Percentiles rank a stretch among this genome's conserved stretches.
phyloP scores from a whole-genome alignment of 2,797 vertebrate species.

The Toxotes lorentzi region DNA sequence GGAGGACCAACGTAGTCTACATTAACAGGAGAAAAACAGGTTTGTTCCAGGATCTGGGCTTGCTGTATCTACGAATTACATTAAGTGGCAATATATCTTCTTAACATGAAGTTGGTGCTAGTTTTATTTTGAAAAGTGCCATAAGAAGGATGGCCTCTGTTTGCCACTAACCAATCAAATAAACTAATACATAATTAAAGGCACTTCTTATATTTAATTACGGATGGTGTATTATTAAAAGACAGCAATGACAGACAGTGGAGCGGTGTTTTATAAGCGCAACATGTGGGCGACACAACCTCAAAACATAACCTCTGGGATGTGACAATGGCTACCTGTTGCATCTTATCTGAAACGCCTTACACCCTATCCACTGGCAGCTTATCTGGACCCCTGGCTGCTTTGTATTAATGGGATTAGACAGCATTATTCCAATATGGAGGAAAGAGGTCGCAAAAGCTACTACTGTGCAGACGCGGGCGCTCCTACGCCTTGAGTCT shows the following conservation, averaged over 20 bases:
- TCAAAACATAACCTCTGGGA: neutral
- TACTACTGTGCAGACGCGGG: conserved; percentile 55
- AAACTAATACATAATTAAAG: neutral
- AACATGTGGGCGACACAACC: neutral
- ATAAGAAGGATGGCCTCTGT: conserved; percentile 7
- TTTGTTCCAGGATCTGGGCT: too few relatives aligned
- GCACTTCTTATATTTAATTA: neutral
- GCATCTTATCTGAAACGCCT: neutral
- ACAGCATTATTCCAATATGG: conserved; percentile 53
- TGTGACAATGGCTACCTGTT: conserved; percentile 17
- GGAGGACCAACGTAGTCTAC: neutral
- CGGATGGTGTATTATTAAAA: neutral
- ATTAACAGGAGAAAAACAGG: neutral
- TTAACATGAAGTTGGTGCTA: neutral
- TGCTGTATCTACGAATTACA: too few relatives aligned
- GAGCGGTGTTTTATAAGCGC: neutral
- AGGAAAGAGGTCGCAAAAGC: conserved; percentile 51
- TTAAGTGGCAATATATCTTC: too few relatives aligned
- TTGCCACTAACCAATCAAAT: conserved; percentile 29
- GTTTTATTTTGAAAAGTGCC: conserved; percentile 54
- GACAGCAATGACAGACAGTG: neutral
- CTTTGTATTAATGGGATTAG: conserved; percentile 17
- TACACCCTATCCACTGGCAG: neutral
- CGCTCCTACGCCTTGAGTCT: conserved; percentile 70
- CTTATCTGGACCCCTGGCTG: neutral